Percentiles rank a stretch among this genome's conserved stretches.
phyloP scores from a whole-genome alignment of 2,888 invertebrate species.

The Eristalis intricaria region DNA sequence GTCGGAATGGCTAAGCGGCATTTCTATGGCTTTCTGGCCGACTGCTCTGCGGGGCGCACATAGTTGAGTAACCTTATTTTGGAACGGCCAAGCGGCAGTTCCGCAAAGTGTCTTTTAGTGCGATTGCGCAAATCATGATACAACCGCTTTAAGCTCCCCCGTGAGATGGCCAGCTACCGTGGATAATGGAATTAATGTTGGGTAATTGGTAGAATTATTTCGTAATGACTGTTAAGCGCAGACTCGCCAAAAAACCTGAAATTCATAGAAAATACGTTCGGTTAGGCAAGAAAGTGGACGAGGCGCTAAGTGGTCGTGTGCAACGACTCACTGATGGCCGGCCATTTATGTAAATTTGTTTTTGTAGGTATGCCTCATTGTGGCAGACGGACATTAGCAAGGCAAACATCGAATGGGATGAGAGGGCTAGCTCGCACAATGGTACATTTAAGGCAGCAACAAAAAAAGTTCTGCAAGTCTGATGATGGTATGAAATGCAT shows the following conservation, averaged over 20 bases:
- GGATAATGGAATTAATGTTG: conserved; percentile 4
- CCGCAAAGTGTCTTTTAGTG: conserved; percentile 23
- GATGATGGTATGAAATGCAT: too few relatives aligned
- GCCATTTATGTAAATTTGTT: neutral
- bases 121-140: conserved; percentile 33
- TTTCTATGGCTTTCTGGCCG: conserved; percentile 17
- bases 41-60: conserved; percentile 2
- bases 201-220: conserved; percentile 19
- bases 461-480: too few relatives aligned
- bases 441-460: too few relatives aligned
- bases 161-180: conserved; percentile 2
- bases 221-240: neutral
- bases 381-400: neutral
- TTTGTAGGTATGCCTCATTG: neutral
- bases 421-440: too few relatives aligned
- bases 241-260: neutral
- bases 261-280: neutral
- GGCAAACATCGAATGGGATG: too few relatives aligned
- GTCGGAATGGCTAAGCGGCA: neutral
- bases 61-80: conserved; percentile 43
- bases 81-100: conserved; percentile 20
- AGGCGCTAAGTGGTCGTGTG: neutral
- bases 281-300: neutral
- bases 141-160: conserved; percentile 21
- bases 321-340: neutral